A percentile compares a stretch with the other conserved stretches of the same genome.
phyloP scores from a whole-genome alignment of 2,113 vertebrate genomes.

The Trachemys scripta region DNA sequence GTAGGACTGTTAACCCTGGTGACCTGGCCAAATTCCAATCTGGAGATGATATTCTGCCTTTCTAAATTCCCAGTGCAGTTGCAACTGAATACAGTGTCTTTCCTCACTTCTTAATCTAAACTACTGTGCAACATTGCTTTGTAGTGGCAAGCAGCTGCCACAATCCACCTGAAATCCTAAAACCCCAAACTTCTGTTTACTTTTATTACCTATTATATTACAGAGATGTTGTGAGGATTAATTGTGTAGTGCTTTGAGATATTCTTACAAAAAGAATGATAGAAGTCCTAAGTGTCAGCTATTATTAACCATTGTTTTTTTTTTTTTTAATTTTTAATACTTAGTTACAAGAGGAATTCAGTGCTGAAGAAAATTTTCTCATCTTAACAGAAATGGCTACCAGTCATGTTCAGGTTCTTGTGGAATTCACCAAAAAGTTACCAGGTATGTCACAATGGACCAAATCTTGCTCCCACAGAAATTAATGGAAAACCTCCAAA shows the following conservation, averaged over 20 bases:
- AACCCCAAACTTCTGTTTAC: background rate
- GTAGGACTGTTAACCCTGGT: background rate
- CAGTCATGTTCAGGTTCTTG: conserved; percentile 95
- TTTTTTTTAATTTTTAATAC: conserved; percentile 57
- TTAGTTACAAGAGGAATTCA: conserved; percentile 94
- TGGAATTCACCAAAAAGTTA: conserved; percentile 98
- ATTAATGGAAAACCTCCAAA: background rate
- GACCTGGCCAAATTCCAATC: background rate
- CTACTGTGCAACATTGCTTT: background rate
- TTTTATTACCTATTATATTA: background rate
- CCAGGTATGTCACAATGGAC: conserved; percentile 84
- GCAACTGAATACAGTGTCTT: background rate
- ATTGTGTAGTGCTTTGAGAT: background rate
- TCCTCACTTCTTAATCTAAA: background rate
- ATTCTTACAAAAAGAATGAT: background rate
- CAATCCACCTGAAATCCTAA: background rate
- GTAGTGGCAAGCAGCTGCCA: background rate
- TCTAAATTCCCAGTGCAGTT: background rate
- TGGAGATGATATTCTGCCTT: background rate
- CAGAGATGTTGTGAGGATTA: background rate
- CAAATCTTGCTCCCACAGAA: background rate
- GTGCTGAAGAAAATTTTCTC: conserved; percentile 94
- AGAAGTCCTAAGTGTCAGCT: background rate
- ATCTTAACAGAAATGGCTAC: conserved; percentile 98
- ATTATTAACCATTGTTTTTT: conserved; percentile 55